These are phyloP conservation scores for Uria aalge DNA, from an alignment of 2,113 vertebrate species.

Conservation along the genomic window DNA sequence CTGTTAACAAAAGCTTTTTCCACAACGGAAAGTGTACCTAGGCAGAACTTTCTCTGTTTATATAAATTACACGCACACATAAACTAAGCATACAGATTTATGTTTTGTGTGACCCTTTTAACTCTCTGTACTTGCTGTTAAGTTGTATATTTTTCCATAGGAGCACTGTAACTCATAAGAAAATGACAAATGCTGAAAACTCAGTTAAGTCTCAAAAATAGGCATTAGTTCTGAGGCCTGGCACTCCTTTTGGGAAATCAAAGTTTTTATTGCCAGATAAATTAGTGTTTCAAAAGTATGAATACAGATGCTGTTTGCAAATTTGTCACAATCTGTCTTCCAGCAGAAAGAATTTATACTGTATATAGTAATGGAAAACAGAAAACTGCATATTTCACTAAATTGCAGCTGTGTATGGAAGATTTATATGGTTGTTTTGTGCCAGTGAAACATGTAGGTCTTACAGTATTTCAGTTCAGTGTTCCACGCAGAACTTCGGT, in stretches of 20 bases:
- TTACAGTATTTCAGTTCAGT: slow-evolving; percentile 63
- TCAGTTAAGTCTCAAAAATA: slow-evolving; percentile 76
- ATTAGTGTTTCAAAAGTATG: slow-evolving; percentile 81
- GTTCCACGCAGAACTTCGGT: slow-evolving; percentile 17
- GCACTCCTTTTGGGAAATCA: slow-evolving; percentile 82
- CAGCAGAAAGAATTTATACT: slow-evolving; percentile 79
- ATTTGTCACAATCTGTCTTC: slow-evolving; percentile 80
- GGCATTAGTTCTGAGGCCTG: slow-evolving; percentile 73
- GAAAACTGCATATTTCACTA: slow-evolving; percentile 82
- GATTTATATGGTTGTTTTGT: slow-evolving; percentile 78
- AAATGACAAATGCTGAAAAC: slow-evolving; percentile 76
- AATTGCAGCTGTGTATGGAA: slow-evolving; percentile 74
- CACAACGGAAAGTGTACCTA: slow-evolving; percentile 44
- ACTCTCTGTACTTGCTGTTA: slow-evolving; percentile 76
- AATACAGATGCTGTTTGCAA: slow-evolving; percentile 80
- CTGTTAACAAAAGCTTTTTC: slow-evolving; percentile 66
- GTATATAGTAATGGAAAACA: slow-evolving; percentile 81
- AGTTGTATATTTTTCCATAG: slow-evolving; percentile 77
- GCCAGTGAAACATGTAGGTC: slow-evolving; percentile 71
- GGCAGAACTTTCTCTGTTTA: slow-evolving; percentile 67
- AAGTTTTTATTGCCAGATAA: slow-evolving; percentile 80
- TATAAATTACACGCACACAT: slow-evolving; percentile 71
- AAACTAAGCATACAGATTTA: slow-evolving; percentile 76
- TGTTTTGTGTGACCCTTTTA: slow-evolving; percentile 80
- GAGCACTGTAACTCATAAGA: slow-evolving; percentile 74